Conservation (phyloP, 2,797 vertebrate genomes). For the Fringilla coelebs region DNA sequence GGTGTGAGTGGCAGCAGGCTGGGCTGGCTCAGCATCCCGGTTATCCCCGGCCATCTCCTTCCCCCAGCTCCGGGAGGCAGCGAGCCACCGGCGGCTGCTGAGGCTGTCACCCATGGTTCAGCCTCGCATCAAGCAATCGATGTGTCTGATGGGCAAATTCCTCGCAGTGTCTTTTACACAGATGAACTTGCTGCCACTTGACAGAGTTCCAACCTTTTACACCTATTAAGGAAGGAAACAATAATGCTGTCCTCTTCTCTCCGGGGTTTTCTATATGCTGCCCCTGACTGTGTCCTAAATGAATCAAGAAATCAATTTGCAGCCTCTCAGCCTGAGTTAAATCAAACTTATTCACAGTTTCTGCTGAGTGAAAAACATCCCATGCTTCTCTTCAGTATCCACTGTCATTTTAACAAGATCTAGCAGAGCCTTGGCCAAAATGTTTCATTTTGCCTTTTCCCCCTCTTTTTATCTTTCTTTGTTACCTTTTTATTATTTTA, state of each 20-base stretch:
- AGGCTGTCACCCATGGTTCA: neutral
- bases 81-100: neutral
- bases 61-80: neutral
- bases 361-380: conserved; percentile 5
- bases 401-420: neutral
- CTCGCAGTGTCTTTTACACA: neutral
- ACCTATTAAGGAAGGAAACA: conserved; percentile 44
- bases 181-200: conserved; percentile 16
- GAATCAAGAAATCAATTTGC: conserved; percentile 63
- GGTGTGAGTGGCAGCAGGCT: neutral
- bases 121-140: neutral
- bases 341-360: conserved; percentile 49
- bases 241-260: conserved; percentile 8
- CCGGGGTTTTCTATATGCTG: conserved; percentile 10
- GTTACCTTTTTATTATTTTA: neutral
- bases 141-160: neutral
- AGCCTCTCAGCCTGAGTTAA: conserved; percentile 41
- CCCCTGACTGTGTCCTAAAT: conserved; percentile 47
- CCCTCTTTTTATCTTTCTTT: neutral
- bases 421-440: neutral
- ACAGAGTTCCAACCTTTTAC: conserved; percentile 3
- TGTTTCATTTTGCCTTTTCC: neutral
- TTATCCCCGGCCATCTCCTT: neutral
- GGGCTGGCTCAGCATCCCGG: neutral
- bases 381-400: neutral